Evolutionary conservation across 2,797 vertebrate genomes (phyloP), one percentile per base, ranked within the genome.

Genomic region (Takifugu rubripes): DNA sequence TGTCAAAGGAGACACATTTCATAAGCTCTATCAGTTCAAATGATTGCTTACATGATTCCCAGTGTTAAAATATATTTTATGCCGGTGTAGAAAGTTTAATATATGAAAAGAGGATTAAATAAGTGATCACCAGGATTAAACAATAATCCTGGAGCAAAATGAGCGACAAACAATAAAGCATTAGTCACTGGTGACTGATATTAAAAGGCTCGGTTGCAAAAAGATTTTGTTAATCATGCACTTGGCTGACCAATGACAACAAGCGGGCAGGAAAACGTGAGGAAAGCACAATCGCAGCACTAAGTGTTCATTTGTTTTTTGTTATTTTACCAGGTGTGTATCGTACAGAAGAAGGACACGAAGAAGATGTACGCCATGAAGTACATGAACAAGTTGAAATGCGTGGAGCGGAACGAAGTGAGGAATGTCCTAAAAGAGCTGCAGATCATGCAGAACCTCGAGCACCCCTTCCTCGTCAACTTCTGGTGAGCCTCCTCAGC

Each of bases 301-400:
- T 7, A 33, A 33, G 31, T 33, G 12, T 6, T 15, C 10, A 27
- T n/a, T 17, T 2, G 42, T 24, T 3, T 3, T 36, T 9, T 16
- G 45, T 56, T 33, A 46, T 1, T 4, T 9, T 25, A 46, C 44
- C 25, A 99, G 97, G 97, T 99, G n/a, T 99, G 97, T 49, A 96
- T 99, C 5, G 97, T 99, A 17, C 96, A 97, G 77, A 99, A 98
- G 90, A 98, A 94, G 2, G 97, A 99, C 78, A 98, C 96, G 0
- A 97, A 97, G 91, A 98, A 97, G 83, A 98, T 99, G 96, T 99
- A 98, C 0, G 97, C 97, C 40, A 99, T 99, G 97, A 99, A 99
- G 84, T 99, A 99, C 77, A 94, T 99, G 97, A 99, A 99, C 85
- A 99, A 99, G 81, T 92, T 94, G 0, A 95, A 97, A 68, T 99